These are phyloP conservation scores for Holacanthus passer DNA, from an alignment of 2,113 vertebrate species.

Conservation along the genomic window DNA sequence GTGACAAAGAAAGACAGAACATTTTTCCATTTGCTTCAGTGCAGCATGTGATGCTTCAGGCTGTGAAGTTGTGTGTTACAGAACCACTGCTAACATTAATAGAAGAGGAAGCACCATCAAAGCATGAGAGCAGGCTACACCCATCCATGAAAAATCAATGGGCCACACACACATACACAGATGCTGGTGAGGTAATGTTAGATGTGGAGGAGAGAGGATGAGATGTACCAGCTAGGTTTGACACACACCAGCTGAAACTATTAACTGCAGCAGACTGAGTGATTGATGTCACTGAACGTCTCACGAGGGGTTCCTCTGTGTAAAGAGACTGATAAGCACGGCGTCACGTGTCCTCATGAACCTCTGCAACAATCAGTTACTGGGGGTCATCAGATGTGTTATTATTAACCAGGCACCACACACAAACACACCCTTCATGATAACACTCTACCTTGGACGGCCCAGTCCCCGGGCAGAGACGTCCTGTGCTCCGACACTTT, in stretches of 20 bases:
- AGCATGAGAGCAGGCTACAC: slow-evolving; percentile 2
- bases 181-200: slow-evolving; percentile 29
- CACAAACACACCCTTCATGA: background rate
- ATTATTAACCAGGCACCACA: slow-evolving; percentile 1
- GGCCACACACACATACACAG: slow-evolving; percentile 4
- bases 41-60: slow-evolving; percentile 49
- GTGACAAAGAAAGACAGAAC: background rate
- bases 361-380: background rate
- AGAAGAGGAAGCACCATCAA: background rate
- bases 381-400: background rate
- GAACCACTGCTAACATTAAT: background rate
- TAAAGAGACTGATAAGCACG: background rate
- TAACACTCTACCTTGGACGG: slow-evolving; percentile 79
- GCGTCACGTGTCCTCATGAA: background rate
- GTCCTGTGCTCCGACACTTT: slow-evolving; percentile 84
- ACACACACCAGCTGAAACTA: background rate
- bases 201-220: background rate
- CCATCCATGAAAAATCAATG: slow-evolving; percentile 33
- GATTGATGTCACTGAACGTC: background rate
- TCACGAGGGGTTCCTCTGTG: background rate
- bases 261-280: background rate
- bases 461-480: slow-evolving; percentile 83
- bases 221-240: background rate
- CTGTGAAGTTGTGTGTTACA: background rate
- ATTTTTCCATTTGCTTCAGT: slow-evolving; percentile 14